phyloP scores from a whole-genome alignment of 1,140 invertebrate genomes.

The Heliconius eleuchia region DNA sequence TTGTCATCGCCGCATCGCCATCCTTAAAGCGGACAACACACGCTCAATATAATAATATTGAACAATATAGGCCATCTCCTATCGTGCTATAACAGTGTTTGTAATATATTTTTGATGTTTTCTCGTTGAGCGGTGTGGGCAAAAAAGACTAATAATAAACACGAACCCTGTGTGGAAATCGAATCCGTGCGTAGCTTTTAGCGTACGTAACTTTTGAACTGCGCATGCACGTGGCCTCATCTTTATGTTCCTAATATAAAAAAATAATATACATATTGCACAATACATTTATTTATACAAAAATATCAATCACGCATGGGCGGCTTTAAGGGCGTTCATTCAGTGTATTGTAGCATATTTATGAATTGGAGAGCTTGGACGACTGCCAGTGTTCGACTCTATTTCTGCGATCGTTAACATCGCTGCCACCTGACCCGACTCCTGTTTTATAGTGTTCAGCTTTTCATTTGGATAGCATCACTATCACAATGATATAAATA shows the following conservation, averaged over 20 bases:
- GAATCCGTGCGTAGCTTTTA: no score
- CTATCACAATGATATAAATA: neutral
- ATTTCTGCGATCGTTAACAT: slow-evolving; percentile 51
- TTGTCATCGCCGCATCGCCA: neutral
- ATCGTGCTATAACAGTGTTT: no score
- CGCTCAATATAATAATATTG: neutral
- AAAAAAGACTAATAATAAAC: no score
- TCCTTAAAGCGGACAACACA: neutral
- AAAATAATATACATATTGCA: neutral
- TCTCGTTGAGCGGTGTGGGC: no score
- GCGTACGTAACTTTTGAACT: no score
- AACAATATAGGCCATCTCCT: no score
- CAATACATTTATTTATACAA: neutral
- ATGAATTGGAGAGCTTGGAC: slow-evolving; percentile 49
- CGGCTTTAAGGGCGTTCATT: slow-evolving; percentile 44
- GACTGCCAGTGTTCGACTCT: slow-evolving; percentile 44
- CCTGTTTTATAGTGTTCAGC: slow-evolving; percentile 33
- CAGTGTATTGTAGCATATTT: slow-evolving; percentile 38
- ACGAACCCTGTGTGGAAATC: no score
- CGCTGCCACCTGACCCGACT: slow-evolving; percentile 40
- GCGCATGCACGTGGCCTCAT: no score
- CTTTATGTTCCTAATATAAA: no score
- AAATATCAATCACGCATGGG: neutral
- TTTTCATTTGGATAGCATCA: slow-evolving; percentile 40
- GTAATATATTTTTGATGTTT: no score